These are phyloP conservation scores for Pachyuromys duprasi DNA, from an alignment of 2,797 vertebrate genomes.

Conservation along the genomic window DNA sequence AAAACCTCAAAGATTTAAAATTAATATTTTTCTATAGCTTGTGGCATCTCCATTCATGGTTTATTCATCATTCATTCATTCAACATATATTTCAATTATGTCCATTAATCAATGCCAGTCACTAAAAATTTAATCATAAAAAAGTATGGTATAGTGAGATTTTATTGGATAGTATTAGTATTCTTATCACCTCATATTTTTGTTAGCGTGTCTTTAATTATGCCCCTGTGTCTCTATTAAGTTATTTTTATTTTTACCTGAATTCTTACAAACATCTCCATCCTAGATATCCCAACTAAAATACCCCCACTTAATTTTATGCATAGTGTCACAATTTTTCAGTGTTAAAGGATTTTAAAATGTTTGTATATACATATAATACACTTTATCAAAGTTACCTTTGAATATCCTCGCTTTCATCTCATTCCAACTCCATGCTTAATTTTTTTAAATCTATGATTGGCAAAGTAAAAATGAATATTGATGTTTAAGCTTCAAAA, in stretches of 20 bases:
- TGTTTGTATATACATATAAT: background rate
- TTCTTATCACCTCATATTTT: background rate
- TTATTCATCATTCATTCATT: background rate
- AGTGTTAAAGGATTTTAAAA: background rate
- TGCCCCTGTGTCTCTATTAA: background rate
- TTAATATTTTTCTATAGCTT: background rate
- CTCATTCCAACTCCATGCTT: background rate
- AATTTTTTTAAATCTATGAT: background rate
- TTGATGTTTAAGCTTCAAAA: background rate
- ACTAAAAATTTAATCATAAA: background rate
- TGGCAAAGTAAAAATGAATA: background rate
- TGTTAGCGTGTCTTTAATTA: background rate
- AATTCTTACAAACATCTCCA: constrained; percentile 1
- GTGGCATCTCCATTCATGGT: background rate
- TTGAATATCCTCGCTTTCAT: background rate
- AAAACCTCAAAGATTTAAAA: background rate
- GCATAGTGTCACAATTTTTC: background rate
- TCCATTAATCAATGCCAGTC: background rate
- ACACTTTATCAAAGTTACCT: background rate
- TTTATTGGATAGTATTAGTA: background rate
- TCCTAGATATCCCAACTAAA: background rate
- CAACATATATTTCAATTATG: background rate
- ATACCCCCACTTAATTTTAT: background rate
- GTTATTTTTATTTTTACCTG: background rate
- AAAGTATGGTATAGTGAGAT: background rate